Evolutionary conservation across 2,797 vertebrate genomes (phyloP).

Genomic region (Staurois parvus): DNA sequence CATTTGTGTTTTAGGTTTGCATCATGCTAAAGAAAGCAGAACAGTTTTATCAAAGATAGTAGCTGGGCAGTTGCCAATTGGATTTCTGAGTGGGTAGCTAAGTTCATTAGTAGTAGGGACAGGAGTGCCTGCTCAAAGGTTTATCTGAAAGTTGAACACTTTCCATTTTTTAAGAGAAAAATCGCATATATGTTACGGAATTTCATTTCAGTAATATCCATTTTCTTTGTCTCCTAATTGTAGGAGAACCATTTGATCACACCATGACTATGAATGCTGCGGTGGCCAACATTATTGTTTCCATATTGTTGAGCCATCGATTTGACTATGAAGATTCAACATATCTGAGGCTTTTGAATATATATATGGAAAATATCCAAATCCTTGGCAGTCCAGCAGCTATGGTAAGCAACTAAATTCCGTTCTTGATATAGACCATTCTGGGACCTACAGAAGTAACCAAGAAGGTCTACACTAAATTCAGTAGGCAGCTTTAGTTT

Average conservation of each 20-base stretch:
- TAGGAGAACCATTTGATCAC: constrained; percentile 37
- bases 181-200: no score
- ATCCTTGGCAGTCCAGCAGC: constrained; percentile 24
- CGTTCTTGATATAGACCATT: no score
- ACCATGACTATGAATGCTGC: neutral
- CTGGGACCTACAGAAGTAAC: no score
- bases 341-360: neutral
- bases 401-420: constrained; percentile 8
- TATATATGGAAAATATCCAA: constrained; percentile 12
- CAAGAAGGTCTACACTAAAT: no score
- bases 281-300: constrained; percentile 37
- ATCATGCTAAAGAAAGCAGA: neutral
- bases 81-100: no score
- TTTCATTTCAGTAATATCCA: neutral
- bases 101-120: no score
- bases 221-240: neutral
- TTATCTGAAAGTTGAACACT: no score
- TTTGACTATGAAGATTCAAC: constrained; percentile 29
- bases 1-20: no score
- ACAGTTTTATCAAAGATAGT: neutral
- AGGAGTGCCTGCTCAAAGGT: no score
- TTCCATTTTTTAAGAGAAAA: neutral
- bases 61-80: no score
- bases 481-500: no score
- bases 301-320: constrained; percentile 32